Conservation (phyloP, 2,888 invertebrate genomes). For the Anticlea derivata region DNA sequence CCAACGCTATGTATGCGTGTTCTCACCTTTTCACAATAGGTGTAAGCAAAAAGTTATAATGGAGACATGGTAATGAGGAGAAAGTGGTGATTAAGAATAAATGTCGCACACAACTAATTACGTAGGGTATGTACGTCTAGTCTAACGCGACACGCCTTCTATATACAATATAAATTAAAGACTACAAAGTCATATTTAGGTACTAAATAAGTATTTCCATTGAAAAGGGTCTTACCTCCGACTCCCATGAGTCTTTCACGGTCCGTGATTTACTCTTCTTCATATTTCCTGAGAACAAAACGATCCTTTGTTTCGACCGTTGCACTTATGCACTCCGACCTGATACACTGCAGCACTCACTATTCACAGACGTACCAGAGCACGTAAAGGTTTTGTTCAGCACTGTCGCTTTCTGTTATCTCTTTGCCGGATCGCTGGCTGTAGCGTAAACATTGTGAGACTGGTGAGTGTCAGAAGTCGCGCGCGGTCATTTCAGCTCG, state of each 20-base stretch:
- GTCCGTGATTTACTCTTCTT: conserved; percentile 75
- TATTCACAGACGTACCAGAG: conserved; percentile 36
- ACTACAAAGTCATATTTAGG: too few relatives aligned
- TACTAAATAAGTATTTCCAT: conserved; percentile 5
- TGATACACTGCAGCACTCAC: conserved; percentile 46
- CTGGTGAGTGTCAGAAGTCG: conserved; percentile 20
- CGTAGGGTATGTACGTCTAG: neutral
- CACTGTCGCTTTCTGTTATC: conserved; percentile 76
- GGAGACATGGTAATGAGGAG: conserved; percentile 43
- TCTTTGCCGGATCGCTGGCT: conserved; percentile 52
- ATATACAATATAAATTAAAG: too few relatives aligned
- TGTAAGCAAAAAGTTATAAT: conserved; percentile 27
- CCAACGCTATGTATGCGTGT: conserved; percentile 4
- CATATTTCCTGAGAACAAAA: conserved; percentile 73
- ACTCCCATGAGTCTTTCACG: conserved; percentile 76
- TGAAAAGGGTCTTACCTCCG: conserved; percentile 63
- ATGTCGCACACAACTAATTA: conserved; percentile 51
- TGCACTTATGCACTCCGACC: conserved; percentile 63
- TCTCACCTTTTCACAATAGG: conserved; percentile 26
- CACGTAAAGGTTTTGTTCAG: conserved; percentile 46
- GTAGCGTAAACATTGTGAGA: conserved; percentile 59
- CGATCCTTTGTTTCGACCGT: conserved; percentile 57
- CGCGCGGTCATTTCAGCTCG: conserved; percentile 36
- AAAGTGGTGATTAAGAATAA: conserved; percentile 56
- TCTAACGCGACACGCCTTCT: conserved; percentile 3